These are phyloP conservation scores for Hormiphora californensis DNA, from an alignment of 37 sponge, comb jelly and placozoan species.

Conservation along the genomic window DNA sequence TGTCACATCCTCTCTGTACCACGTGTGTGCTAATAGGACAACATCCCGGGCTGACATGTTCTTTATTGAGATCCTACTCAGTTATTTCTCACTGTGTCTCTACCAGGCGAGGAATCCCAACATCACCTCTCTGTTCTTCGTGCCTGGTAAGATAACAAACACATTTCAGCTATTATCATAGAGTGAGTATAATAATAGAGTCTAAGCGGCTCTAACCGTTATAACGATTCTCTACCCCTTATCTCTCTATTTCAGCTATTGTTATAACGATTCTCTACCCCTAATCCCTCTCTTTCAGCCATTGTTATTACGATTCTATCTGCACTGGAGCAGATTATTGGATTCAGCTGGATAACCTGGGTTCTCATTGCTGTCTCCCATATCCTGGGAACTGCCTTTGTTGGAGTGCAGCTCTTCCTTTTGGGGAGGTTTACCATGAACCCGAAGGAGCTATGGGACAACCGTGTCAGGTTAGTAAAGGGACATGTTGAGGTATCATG, in stretches of 20 bases:
- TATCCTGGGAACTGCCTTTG: neutral
- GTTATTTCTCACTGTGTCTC: conserved; percentile 9
- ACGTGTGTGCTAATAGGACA: conserved; percentile 39
- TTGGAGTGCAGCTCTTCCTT: conserved; percentile 19
- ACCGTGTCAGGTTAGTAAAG: too few relatives aligned
- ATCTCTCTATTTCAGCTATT: neutral
- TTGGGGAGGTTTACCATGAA: conserved; percentile 27
- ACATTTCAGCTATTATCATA: neutral
- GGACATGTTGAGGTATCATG: too few relatives aligned
- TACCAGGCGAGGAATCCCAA: conserved; percentile 26
- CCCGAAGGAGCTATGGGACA: too few relatives aligned
- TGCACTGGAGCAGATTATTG: conserved; percentile 21
- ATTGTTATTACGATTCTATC: neutral
- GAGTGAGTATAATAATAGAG: too few relatives aligned
- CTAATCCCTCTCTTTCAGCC: neutral
- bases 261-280: neutral
- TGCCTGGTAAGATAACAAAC: neutral
- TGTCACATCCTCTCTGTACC: conserved; percentile 2
- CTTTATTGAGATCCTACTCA: conserved; percentile 32
- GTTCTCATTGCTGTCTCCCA: neutral
- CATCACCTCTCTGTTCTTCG: conserved; percentile 10
- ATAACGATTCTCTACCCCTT: neutral
- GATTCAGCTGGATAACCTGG: neutral
- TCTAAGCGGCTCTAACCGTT: too few relatives aligned
- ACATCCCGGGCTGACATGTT: conserved; percentile 29